Conservation (phyloP, 2,113 vertebrate species). For the Petroica traversi region DNA sequence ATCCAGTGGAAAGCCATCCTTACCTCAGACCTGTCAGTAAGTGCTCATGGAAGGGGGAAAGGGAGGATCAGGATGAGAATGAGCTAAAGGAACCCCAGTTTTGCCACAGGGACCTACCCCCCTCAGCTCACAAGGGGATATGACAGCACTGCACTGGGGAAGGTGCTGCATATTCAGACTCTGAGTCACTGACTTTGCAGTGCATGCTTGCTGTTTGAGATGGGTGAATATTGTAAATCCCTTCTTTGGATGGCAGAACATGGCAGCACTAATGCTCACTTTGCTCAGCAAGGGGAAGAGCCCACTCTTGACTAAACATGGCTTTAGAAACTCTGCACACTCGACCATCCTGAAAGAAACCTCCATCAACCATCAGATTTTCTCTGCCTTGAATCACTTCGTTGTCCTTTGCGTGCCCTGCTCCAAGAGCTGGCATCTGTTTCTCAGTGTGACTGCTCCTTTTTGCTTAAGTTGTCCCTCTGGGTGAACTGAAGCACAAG, state of each 20-base stretch:
- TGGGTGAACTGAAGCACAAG: neutral
- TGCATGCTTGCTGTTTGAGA: neutral
- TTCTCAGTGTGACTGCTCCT: neutral
- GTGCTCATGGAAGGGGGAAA: neutral
- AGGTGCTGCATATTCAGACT: neutral
- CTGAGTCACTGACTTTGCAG: neutral
- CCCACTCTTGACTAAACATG: neutral
- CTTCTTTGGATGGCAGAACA: neutral
- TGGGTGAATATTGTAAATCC: neutral
- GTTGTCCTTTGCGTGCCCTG: neutral
- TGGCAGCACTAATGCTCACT: neutral
- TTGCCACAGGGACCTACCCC: neutral
- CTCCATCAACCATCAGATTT: neutral
- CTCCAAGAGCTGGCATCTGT: neutral
- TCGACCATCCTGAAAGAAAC: neutral
- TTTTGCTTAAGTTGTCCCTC: neutral
- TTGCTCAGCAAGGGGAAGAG: neutral
- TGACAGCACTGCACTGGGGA: neutral
- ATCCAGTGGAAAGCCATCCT: neutral
- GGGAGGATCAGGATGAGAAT: neutral
- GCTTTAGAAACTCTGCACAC: neutral
- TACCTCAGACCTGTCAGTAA: neutral
- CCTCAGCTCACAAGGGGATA: neutral
- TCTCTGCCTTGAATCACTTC: neutral
- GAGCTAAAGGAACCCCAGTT: neutral